Conservation (phyloP, 2,113 vertebrate species). For the Rissa tridactyla region DNA sequence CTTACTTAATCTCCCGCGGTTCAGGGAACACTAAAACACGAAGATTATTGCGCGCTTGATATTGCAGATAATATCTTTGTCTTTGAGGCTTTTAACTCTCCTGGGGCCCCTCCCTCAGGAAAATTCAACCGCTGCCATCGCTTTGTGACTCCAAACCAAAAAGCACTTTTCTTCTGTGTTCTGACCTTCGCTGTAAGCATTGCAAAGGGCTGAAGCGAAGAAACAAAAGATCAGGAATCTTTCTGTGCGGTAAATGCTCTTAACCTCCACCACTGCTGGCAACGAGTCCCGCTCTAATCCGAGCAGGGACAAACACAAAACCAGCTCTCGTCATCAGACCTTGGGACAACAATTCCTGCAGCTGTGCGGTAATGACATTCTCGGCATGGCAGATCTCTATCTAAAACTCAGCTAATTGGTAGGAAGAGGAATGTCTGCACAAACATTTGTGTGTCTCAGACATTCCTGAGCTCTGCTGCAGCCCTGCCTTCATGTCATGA, state of each 20-base stretch:
- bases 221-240: slow-evolving; percentile 12
- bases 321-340: slow-evolving; percentile 18
- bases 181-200: not conserved
- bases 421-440: not conserved
- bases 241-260: slow-evolving; percentile 13
- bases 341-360: slow-evolving; percentile 46
- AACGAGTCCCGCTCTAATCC: not conserved
- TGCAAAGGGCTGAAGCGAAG: not conserved
- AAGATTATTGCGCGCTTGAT: not conserved
- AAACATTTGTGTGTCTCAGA: not conserved
- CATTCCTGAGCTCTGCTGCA: not conserved
- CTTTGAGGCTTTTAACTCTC: not conserved
- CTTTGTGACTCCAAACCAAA: not conserved
- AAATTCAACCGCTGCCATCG: not conserved
- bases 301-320: slow-evolving; percentile 32
- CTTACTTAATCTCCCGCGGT: not conserved
- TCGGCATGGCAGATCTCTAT: not conserved
- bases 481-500: not conserved
- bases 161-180: not conserved
- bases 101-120: not conserved
- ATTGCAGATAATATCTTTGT: not conserved
- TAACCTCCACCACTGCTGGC: slow-evolving; percentile 23
- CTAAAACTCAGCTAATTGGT: not conserved
- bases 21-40: slow-evolving; percentile 1
- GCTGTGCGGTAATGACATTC: slow-evolving; percentile 11